Evolutionary conservation across 2,797 vertebrate genomes (phyloP).

Genomic region (Enteromius anoplus): DNA sequence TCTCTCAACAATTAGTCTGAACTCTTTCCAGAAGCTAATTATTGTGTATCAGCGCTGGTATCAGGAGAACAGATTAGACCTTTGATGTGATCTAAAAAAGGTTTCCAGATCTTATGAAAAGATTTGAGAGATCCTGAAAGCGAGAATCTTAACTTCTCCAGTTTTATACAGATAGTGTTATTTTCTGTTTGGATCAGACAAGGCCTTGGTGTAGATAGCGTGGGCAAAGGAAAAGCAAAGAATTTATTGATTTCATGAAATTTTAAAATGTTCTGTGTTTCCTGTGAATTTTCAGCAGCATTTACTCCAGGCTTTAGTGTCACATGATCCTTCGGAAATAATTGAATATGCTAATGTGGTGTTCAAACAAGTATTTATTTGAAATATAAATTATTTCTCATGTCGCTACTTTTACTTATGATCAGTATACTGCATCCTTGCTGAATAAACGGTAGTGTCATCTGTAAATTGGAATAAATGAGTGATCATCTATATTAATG

Average conservation of each 20-base stretch:
- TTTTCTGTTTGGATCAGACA: constrained; percentile 6
- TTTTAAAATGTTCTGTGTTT: too few relatives aligned
- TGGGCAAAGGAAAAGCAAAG: not conserved
- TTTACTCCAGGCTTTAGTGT: not conserved
- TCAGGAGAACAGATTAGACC: too few relatives aligned
- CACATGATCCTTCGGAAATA: not conserved
- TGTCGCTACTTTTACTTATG: too few relatives aligned
- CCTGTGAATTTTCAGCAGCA: not conserved
- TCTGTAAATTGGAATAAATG: not conserved
- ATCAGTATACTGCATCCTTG: not conserved
- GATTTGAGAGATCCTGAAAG: too few relatives aligned
- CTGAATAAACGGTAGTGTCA: not conserved
- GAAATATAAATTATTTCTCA: too few relatives aligned
- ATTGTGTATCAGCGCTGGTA: too few relatives aligned
- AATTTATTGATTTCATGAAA: not conserved
- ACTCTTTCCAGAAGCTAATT: too few relatives aligned
- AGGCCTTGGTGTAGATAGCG: not conserved
- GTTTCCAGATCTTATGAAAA: too few relatives aligned
- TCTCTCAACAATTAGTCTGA: too few relatives aligned
- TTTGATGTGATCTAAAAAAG: too few relatives aligned
- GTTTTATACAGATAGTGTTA: not conserved
- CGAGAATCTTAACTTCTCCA: too few relatives aligned
- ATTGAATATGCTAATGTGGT: too few relatives aligned
- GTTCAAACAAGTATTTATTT: not conserved
- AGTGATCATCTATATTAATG: not conserved